Base-by-base conservation (phyloP, 2,888 invertebrate genomes). In the Synanthedon vespiformis region DNA sequence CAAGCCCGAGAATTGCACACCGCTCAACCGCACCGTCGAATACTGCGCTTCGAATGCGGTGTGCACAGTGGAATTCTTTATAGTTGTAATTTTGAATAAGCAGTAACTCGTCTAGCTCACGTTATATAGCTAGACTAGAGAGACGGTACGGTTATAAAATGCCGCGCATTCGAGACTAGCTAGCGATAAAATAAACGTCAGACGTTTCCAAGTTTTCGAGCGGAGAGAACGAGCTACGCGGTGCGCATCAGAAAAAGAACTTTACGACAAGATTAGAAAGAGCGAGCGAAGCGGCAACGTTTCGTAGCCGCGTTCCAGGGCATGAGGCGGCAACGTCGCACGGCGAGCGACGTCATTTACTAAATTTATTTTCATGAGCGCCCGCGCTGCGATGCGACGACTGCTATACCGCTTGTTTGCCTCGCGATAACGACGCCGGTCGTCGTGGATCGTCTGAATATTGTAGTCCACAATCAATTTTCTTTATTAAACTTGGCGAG, bases 191-290 rank as follows among this genome's bases (percentile, higher is more conserved):
- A 85, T 84, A 79, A 82, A 84, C 78, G 82, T 80, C 83, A 74
- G 80, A 80, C 80, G 77, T 79, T 82, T 80, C 74, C 84, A 80
- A 84, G 85, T 86, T 85, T 34, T 81, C 79, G 65, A 82, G 72
- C 82, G 74, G 74, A 77, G 82, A 81, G 81, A 79, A 81, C 77
- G 77, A 78, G 78, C 81, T 80, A 80, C 82, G 78, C 82, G 83
- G 70, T 74, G 83, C 80, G 85, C 84, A 83, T 85, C 86, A 87
- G 86, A 87, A 87, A 86, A 87, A 87, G 87, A 87, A 86, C 86
- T 87, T 86, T 86, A 87, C 85, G 86, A 86, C 87, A 74, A 86
- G 87, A 87, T 87, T 87, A 87, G 87, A 86, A 87, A 86, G 87
- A 87, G 86, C 85, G 80, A 62, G 66, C 84, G 77, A 78, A 67